Evolutionary conservation across 2,888 invertebrate genomes (phyloP), one percentile per base, ranked within the genome.

Genomic region (Electrophaes corylata): DNA sequence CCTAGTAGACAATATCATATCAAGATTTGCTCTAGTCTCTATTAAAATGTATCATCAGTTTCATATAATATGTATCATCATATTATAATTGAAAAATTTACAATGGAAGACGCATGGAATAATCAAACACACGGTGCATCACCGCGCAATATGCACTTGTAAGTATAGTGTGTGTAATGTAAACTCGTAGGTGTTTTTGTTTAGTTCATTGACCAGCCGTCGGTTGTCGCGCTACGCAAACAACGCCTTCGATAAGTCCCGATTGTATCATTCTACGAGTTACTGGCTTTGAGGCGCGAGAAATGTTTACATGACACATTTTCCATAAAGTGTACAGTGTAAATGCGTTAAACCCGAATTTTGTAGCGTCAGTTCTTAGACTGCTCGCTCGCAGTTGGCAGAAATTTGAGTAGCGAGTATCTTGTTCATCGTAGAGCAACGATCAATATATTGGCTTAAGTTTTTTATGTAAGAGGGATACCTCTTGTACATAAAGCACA

Each of bases 161-260:
- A 63, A 64, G 62, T 71, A 73, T 69, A 72, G 69, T 73, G 74
- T 79, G 73, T 78, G 72, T 78, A 76, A 78, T 78, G 72, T 78
- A 76, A 78, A 70, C 75, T 76, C 78, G 84, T 83, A 84, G 83
- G 83, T 86, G 86, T 87, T 89, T 89, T 86, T 88, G 83, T 89
- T 90, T 90, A 84, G 90, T 91, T 90, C 91, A 89, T 87, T 90
- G 90, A 91, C 91, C 91, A 90, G 83, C 72, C 75, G 72, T 68
- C 75, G 75, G 75, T 73, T 78, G 84, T 79, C 83, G 83, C 78
- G 79, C 83, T 82, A 83, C 82, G 85, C 89, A 90, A 89, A 91
- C 90, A 88, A 82, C 86, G 79, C 78, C 82, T 84, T 83, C 85
- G 90, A 91, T 91, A 91, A 91, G 78, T 87, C 79, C 79, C 81